Base-by-base conservation (phyloP, 2,888 invertebrate species). In the Octonoba sinensis region DNA sequence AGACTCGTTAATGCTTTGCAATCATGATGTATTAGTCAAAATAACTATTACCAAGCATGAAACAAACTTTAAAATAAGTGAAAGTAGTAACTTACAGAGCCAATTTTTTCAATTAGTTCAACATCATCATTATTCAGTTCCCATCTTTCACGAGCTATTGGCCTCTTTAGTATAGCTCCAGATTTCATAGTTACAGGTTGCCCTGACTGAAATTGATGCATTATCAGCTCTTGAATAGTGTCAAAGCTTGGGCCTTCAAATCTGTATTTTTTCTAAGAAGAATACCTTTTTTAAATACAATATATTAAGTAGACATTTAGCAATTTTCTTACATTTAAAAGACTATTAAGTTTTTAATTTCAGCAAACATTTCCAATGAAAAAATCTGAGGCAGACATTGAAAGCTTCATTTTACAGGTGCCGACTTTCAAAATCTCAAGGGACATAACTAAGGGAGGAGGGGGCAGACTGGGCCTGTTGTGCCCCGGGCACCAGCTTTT, bases 61-160 rank as follows among this genome's bases (percentile, higher is more conserved):
- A 27, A 27, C 6, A 6, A 27, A 27, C 3, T 27, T 27, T 27
- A 27, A 6, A 27, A 27, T 3, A 36, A 36, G 6, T 36, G 36
- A 36, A 6, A 4, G 6, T 36, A 36, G 36, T 1, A 8, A 57
- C 91, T 91, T 89, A 97, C 97, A 89, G 95, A 91, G 88, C 97
- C 98, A 87, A 98, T 96, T 91, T 97, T 97, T 86, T 96, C 96
- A 76, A 95, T 90, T 44, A 97, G 90, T 82, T 94, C 92, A 69
- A 98, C 96, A 89, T 97, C 96, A 88, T 97, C 96, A 88, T 98
- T 97, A 88, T 96, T 96, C 1, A 98, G 91, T 87, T 98, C 97
- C 97, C 97, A 98, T 85, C 93, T 92, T 90, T 97, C 97, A 27
- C 96, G 90, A 11, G 93, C 93, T 86, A 97, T 94, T 3, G 97